Evolutionary conservation across 2,797 vertebrate species (phyloP), one percentile per base, ranked within the genome.

Genomic region (Cephalopachus bancanus): DNA sequence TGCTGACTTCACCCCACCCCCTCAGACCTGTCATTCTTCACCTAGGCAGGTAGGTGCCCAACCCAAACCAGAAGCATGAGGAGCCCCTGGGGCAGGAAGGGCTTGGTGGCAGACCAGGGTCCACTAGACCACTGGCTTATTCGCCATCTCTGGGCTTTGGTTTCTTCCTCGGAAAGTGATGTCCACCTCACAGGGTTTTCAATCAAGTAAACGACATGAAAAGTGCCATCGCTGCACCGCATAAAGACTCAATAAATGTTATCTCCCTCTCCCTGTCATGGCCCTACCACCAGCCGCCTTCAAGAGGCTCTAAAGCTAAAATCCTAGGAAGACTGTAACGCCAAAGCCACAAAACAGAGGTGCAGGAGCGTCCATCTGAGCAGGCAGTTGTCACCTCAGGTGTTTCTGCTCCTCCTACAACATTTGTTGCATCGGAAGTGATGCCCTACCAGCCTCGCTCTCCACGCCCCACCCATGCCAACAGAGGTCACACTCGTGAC

Each of bases 241-340:
- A 79, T 12, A 65, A 44, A 57, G 10, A 37, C 1, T 62, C 76
- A 80, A 0, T 37, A 26, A 81, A 55, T 5, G 10, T 65, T 72
- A 71, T 57, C 51, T 64, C 14, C 62, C 3, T 51, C 2, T 2
- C 14, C 2, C 11, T 28, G 60, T 69, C 4, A 1, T 3, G 1
- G 22, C 9, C 8, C 17, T 22, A 30, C 3, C 28, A 7, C 51
- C 26, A 30, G 17, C 37, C 62, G 78, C 71, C 57, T 71, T 67
- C 16, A 59, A 1, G 7, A 4, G 12, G 3, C 65, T 93, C 20
- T 69, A 57, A 80, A 74, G 44, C 60, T 78, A n/a, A 26, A 83
- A 74, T 74, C 4, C 30, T 17, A 26, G 7, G 37, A 80, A 92
- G 37, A 20, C 26, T 49, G 15, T 15, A 37, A 67, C 44, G 19